Evolutionary conservation across 2,888 invertebrate species (phyloP), one percentile per base, ranked within the genome.

Genomic region (Eupeodes luniger): DNA sequence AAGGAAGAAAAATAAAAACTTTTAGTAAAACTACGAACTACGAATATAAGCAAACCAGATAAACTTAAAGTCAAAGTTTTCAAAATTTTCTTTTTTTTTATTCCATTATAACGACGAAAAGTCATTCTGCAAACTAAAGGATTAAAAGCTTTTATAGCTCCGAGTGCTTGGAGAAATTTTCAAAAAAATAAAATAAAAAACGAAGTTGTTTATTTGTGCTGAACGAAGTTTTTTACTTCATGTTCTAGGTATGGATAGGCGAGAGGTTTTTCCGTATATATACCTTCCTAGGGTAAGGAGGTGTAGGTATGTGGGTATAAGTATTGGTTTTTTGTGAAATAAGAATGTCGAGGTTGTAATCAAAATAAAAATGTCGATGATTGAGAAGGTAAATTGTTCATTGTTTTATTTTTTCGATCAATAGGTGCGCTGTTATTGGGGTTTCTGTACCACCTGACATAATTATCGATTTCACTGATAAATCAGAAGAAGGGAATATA

Each of bases 21-120:
- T 85, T 49, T 47, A 49, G n/a, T 19, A 44, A 40, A 77, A 61
- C 66, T 77, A 19, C 36, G 16, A 69, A 53, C 55, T 55, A 5
- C 27, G 61, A 77, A 72, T 59, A 62, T 59, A 62, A 79, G 62
- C 61, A 85, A 27, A 67, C 55, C 67, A 70, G 47, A 70, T 76
- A 81, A 81, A 74, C 70, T 72, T n/a, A 51, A 79, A 14, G 64
- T 40, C 16, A 66, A 79, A 82, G 69, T 86, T 82, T 79, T 9
- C 19, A 40, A 40, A 40, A 7, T 40, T 40, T 64, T 47, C 16
- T 16, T 47, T 19, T 11, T 16, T 62, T 61, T 40, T 62, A 5
- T 5, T 3, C 36, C 49, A 59, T 67, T 64, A 62, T 19, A 67
- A 74, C 27, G 74, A 75, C 69, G 57, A 36, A 57, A 69, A 76